Evolutionary conservation across 2,888 invertebrate species (phyloP).

Genomic region (Tachina lurida): DNA sequence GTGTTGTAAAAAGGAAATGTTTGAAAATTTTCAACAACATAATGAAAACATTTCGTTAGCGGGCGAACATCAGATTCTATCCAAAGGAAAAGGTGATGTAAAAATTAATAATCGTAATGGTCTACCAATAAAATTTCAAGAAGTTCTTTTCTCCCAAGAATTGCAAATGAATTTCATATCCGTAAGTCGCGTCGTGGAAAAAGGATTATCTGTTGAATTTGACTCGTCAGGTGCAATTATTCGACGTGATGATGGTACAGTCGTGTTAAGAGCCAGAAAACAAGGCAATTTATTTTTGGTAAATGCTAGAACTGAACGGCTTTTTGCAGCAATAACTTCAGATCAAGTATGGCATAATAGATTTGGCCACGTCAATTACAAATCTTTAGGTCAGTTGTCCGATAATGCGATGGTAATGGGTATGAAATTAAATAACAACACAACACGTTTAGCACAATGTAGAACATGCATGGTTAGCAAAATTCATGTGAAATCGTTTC

Average conservation of each 20-base stretch:
- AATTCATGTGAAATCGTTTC: constrained; percentile 52
- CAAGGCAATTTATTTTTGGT: constrained; percentile 34
- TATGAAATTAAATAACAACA: constrained; percentile 8
- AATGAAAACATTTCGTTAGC: constrained; percentile 13
- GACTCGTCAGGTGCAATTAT: constrained; percentile 8
- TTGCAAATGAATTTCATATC: constrained; percentile 41
- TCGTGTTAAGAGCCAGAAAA: constrained; percentile 15
- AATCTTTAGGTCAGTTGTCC: constrained; percentile 25
- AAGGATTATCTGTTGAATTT: background rate
- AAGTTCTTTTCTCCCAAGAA: background rate
- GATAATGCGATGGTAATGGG: constrained; percentile 47
- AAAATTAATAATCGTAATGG: too few species aligned
- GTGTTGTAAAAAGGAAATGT: constrained; percentile 1
- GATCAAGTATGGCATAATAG: constrained; percentile 45
- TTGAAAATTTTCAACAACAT: background rate
- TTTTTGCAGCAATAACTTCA: background rate
- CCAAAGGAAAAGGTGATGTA: constrained; percentile 3
- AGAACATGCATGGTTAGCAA: constrained; percentile 52
- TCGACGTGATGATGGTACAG: constrained; percentile 1
- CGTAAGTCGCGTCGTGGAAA: constrained; percentile 23
- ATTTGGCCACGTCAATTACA: constrained; percentile 55
- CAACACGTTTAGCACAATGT: background rate
- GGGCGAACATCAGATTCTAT: constrained; percentile 10
- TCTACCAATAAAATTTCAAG: too few species aligned
- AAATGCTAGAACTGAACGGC: background rate